A percentile compares a stretch with the other conserved stretches of the same genome.
These are phyloP conservation scores for Nasonia oneida DNA, from an alignment of 2,888 invertebrate species.

Conservation along the genomic window DNA sequence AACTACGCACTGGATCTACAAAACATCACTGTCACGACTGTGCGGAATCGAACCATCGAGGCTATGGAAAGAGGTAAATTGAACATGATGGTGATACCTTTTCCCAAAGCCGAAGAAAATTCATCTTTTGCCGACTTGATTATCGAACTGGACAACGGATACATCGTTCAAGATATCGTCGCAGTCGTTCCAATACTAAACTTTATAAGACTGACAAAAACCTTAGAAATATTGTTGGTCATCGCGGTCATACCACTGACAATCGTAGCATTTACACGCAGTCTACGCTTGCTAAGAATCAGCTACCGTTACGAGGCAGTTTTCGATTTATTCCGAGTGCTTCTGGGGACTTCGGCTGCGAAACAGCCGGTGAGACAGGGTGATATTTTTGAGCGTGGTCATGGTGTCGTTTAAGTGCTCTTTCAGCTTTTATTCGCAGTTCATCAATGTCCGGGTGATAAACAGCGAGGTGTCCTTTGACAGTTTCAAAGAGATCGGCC, in stretches of 20 bases:
- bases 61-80: neutral
- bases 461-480: neutral
- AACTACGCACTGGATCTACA: no score
- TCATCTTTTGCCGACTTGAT: neutral
- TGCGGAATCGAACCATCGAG: neutral
- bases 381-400: slow-evolving; percentile 21
- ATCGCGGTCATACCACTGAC: neutral
- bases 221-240: neutral
- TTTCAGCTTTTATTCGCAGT: slow-evolving; percentile 3
- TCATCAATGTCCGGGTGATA: neutral
- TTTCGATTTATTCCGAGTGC: slow-evolving; percentile 8
- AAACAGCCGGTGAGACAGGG: neutral
- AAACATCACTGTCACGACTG: no score
- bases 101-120: neutral
- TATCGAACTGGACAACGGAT: slow-evolving; percentile 9
- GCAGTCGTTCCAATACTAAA: neutral
- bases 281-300: neutral
- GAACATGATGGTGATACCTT: slow-evolving; percentile 2
- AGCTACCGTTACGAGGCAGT: neutral
- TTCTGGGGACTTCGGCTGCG: neutral
- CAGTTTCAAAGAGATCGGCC: neutral
- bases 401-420: neutral
- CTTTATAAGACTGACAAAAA: neutral
- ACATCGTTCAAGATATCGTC: neutral
- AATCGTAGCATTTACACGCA: neutral